A percentile compares a stretch with the other conserved stretches of the same genome.
Conservation (phyloP, 2,113 vertebrate genomes). For the Oostethus manadensis region DNA sequence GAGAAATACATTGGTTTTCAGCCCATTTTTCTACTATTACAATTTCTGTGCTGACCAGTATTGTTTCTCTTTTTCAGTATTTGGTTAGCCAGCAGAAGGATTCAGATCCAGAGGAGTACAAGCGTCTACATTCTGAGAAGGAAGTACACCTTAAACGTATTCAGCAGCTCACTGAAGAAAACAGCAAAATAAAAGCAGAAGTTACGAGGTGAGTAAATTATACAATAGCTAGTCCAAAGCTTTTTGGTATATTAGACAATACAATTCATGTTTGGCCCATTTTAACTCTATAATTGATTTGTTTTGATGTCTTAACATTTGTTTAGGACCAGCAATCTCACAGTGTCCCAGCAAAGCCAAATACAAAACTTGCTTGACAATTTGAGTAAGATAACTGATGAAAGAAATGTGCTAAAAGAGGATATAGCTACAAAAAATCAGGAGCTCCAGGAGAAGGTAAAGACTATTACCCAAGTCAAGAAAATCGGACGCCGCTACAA, state of each 20-base stretch:
- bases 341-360: constrained; percentile 82
- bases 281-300: background rate
- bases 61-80: constrained; percentile 70
- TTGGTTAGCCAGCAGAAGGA: constrained; percentile 94
- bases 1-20: background rate
- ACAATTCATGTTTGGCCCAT: background rate
- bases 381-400: constrained; percentile 73
- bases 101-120: constrained; percentile 89
- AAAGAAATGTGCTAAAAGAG: constrained; percentile 81
- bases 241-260: background rate
- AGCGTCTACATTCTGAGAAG: constrained; percentile 87
- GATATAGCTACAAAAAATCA: constrained; percentile 79
- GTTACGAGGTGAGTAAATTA: constrained; percentile 73
- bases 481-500: constrained; percentile 96
- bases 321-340: constrained; percentile 76
- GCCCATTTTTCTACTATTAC: background rate
- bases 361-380: constrained; percentile 82
- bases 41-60: no score
- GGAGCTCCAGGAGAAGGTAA: constrained; percentile 86
- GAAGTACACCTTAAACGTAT: constrained; percentile 88
- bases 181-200: constrained; percentile 81
- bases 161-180: constrained; percentile 89
- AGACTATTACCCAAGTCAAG: constrained; percentile 94
- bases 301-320: constrained; percentile 6
- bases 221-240: background rate